These are phyloP conservation scores for Calosoma granatense DNA, from an alignment of 1,140 invertebrate species.

Conservation along the genomic window DNA sequence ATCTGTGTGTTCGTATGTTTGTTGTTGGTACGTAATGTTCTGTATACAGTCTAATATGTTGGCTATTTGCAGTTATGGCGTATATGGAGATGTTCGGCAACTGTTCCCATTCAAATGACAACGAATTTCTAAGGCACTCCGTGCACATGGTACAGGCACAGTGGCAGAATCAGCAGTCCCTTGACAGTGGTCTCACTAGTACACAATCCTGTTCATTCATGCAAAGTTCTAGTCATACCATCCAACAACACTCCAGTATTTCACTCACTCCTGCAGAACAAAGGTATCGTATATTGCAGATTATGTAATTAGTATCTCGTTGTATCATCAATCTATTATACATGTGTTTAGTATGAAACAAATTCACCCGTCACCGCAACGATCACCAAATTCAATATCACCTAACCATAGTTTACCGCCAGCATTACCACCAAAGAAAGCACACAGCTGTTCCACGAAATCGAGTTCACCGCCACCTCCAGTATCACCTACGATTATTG, in stretches of 20 bases:
- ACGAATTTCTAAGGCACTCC: constrained; percentile 71
- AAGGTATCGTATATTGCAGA: too few species aligned
- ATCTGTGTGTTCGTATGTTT: constrained; percentile 23
- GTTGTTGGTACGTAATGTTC: constrained; percentile 13
- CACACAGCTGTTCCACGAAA: constrained; percentile 37
- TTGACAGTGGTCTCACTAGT: constrained; percentile 33
- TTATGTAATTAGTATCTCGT: too few species aligned
- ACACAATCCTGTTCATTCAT: constrained; percentile 51
- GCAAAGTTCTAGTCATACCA: constrained; percentile 29
- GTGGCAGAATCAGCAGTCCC: constrained; percentile 52
- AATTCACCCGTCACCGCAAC: not conserved
- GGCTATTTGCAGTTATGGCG: constrained; percentile 74
- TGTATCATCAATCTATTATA: too few species aligned
- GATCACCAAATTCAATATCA: constrained; percentile 11
- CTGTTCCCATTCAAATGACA: constrained; percentile 63
- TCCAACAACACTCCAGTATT: constrained; percentile 20
- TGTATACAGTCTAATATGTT: too few species aligned
- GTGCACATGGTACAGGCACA: constrained; percentile 59
- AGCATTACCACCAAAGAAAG: constrained; percentile 66
- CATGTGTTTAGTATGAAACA: constrained; percentile 19
- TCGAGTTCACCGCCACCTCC: constrained; percentile 25
- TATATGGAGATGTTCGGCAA: constrained; percentile 94
- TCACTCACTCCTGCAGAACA: not conserved
- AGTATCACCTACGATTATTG: constrained; percentile 18
- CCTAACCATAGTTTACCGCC: constrained; percentile 41